Evolutionary conservation across 2,888 invertebrate genomes (phyloP), one percentile per base, ranked within the genome.

Genomic region (Acanthosepion esculentum): DNA sequence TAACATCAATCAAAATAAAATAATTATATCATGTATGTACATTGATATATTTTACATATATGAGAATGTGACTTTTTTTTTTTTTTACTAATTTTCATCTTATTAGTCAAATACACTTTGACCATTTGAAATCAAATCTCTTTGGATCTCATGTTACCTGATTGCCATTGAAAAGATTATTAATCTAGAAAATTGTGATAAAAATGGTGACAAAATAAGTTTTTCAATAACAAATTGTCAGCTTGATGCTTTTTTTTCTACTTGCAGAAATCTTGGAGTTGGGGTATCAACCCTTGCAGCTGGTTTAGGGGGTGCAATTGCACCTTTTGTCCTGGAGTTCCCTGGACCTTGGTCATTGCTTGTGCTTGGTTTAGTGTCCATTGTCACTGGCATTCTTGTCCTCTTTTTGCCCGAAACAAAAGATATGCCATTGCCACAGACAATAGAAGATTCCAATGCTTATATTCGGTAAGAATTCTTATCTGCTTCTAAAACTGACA

Each of bases 231-330:
- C 18, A 48, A 33, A n/a, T 26, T 64, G 59, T 64, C 33, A 33
- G 10, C 29, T 41, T 53, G 29, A 2, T 92, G 41, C 1, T n/a
- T 10, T 55, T 10, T 55, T 29, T 50, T 94, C 33, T 94, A 55
- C n/a, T 94, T 93, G 18, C 95, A 96, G 96, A 95, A 96, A 96
- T 94, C 95, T 96, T 64, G 96, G 96, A 15, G 95, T 96, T 95
- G 96, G 96, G 23, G 95, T 95, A 55, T 95, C 96, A 0, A 96
- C 96, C 15, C 95, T 96, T 95, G 95, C 95, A 41, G 96, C 96
- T 18, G 95, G 96, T 53, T 95, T 96, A n/a, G 96, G 96, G 0
- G 96, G 96, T 15, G 96, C 96, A 94, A 91, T 96, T 91, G 96
- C 96, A 3, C 96, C 96, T 3, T 53, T 96, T 18, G 95, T 96